These are phyloP conservation scores for Megathymus violae DNA, from an alignment of 1,140 invertebrate species.

Conservation along the genomic window DNA sequence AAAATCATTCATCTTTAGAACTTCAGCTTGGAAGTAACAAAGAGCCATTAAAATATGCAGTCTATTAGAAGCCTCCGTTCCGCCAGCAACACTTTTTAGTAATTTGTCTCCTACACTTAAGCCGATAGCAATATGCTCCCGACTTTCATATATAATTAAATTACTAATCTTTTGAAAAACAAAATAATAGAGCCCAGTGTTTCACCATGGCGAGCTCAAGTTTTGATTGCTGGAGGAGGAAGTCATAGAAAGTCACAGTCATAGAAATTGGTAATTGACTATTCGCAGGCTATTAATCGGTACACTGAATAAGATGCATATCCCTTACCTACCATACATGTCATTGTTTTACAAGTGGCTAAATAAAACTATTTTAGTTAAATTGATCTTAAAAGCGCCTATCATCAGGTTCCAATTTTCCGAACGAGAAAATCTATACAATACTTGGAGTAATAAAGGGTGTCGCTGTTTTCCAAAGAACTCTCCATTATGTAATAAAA, in stretches of 20 bases:
- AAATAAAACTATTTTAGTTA: no score
- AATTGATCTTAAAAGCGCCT: no score
- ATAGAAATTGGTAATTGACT: constrained; percentile 43
- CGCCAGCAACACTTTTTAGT: no score
- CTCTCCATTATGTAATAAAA: no score
- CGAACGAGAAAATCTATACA: no score
- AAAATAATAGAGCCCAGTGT: no score
- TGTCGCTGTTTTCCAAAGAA: no score
- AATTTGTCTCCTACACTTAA: constrained; percentile 27
- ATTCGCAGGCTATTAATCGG: constrained; percentile 42
- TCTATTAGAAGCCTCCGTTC: no score
- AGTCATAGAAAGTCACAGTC: constrained; percentile 39
- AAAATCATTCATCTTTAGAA: constrained; percentile 27
- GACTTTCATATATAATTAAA: no score
- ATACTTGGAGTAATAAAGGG: no score
- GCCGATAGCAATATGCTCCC: constrained; percentile 36
- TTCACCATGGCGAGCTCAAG: constrained; percentile 46
- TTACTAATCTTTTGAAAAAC: no score
- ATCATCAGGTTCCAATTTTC: no score
- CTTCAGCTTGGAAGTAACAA: constrained; percentile 32
- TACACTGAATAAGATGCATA: constrained; percentile 30
- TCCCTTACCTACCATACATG: constrained; percentile 34
- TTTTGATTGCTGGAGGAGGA: constrained; percentile 30
- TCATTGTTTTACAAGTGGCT: constrained; percentile 27
- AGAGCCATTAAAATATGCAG: constrained; percentile 34